Evolutionary conservation across 2,797 vertebrate genomes (phyloP).

Genomic region (Muraenolepis orangiensis): DNA sequence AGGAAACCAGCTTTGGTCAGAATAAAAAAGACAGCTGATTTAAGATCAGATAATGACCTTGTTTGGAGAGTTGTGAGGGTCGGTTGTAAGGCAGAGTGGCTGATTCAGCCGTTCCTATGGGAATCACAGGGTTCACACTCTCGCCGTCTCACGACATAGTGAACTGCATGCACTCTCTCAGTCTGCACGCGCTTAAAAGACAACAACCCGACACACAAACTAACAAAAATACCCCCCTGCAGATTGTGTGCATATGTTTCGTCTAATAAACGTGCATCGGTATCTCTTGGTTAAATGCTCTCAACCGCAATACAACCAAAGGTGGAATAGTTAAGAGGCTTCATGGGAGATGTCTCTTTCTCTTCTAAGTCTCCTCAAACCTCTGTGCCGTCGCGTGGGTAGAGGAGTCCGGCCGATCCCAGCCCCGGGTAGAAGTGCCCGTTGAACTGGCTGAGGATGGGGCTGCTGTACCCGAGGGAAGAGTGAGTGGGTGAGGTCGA

Average conservation of each 20-base stretch:
- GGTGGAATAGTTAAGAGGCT: slow-evolving; percentile 23
- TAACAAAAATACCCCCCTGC: neutral
- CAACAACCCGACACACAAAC: neutral
- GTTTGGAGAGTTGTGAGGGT: slow-evolving; percentile 55
- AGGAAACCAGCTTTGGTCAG: slow-evolving; percentile 38
- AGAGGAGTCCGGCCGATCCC: slow-evolving; percentile 78
- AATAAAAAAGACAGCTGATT: slow-evolving; percentile 69
- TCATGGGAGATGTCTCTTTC: slow-evolving; percentile 17
- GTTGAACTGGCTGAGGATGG: slow-evolving; percentile 86
- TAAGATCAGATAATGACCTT: slow-evolving; percentile 55
- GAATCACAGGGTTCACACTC: slow-evolving; percentile 63
- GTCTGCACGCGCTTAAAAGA: slow-evolving; percentile 57
- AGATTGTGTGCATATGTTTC: slow-evolving; percentile 28
- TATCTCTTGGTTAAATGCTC: slow-evolving; percentile 5
- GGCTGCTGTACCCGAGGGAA: slow-evolving; percentile 79
- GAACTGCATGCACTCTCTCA: slow-evolving; percentile 55
- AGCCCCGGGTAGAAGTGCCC: slow-evolving; percentile 87
- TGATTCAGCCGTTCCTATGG: slow-evolving; percentile 77
- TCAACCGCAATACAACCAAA: slow-evolving; percentile 30
- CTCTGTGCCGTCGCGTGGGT: slow-evolving; percentile 90
- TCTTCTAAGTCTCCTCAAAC: slow-evolving; percentile 69
- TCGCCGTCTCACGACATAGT: slow-evolving; percentile 60
- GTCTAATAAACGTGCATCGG: slow-evolving; percentile 13
- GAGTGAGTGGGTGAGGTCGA: slow-evolving; percentile 75
- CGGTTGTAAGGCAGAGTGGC: slow-evolving; percentile 36